Base-by-base conservation (phyloP, 2,888 invertebrate genomes). In the Scaptomyza flava region DNA sequence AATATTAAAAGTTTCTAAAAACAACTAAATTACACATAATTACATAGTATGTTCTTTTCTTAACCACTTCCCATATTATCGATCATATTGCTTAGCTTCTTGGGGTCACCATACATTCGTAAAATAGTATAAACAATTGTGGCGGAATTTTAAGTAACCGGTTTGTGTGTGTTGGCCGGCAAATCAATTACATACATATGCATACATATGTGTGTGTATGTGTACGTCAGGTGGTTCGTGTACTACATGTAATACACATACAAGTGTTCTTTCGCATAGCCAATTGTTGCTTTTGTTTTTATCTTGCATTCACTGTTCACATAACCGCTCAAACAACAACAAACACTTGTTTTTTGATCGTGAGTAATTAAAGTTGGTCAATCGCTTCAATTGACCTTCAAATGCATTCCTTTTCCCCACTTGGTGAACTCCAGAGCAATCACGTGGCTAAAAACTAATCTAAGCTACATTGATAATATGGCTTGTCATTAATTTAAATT, bases 1-100 rank as follows among this genome's bases (percentile, higher is more conserved):
- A 77, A 67, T 41, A 81, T 80, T 76, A 81, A 81, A 83, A 69
- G 67, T 77, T 72, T 74, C 31, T 54, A 68, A 77, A 77, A 81
- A 77, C 66, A 48, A 62, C 48, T 43, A 2, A 60, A 62, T 30
- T 50, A 52, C 42, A 17, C 17, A 17, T 17, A 48, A 42, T 34
- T 3, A 41, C 8, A 12, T n/a, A 42, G 23, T 27, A 27, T 30
- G 33, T 68, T 42, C 23, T 60, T 14, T 62, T 38, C 47, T 20
- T n/a, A 20, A 12, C 8, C 17, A 17, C 17, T 41, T 43, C 8
- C 42, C 8, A 27, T 1, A 51, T 42, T 33, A 34, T 51, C 51
- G 51, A 51, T 34, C 20, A 34, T n/a, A 20, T 20, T 20, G 20
- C 1, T 43, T 43, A 7, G 17, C 23, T 6, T 6, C n/a, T 11